phyloP scores from a whole-genome alignment of 92 coral and sea anemone species.

The Muricea muricata region DNA sequence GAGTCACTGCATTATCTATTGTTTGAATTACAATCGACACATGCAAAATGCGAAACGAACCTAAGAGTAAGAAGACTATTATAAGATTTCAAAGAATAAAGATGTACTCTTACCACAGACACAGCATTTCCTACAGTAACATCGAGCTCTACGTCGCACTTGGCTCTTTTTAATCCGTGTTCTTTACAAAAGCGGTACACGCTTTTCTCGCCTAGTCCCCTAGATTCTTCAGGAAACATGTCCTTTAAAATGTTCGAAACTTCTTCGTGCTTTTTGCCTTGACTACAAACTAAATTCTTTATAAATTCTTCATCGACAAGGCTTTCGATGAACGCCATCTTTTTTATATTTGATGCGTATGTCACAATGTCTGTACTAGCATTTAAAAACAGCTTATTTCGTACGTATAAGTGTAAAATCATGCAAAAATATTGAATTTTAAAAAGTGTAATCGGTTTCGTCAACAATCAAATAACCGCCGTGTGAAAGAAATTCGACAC shows the following conservation, averaged over 20 bases:
- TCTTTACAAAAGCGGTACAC: slow-evolving; percentile 9
- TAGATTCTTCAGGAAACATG: background rate
- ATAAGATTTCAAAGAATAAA: no score
- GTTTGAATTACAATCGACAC: no score
- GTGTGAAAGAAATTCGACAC: background rate
- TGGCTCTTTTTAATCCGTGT: background rate
- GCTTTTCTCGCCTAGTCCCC: slow-evolving; percentile 32
- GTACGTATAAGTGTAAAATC: no score
- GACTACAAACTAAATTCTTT: background rate
- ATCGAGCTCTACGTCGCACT: slow-evolving; percentile 15
- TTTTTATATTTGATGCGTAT: no score
- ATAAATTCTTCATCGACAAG: background rate
- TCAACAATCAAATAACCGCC: background rate
- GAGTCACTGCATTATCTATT: no score
- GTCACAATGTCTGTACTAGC: no score
- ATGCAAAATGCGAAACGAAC: no score
- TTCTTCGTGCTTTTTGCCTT: background rate
- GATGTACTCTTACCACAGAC: background rate
- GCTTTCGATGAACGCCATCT: background rate
- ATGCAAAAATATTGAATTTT: no score
- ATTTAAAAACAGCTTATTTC: no score
- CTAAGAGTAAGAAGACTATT: no score
- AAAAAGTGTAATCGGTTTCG: no score
- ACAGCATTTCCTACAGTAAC: slow-evolving; percentile 15
- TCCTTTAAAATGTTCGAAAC: background rate